Base-by-base conservation (phyloP, 2,113 vertebrate genomes). In the Alces alces region DNA sequence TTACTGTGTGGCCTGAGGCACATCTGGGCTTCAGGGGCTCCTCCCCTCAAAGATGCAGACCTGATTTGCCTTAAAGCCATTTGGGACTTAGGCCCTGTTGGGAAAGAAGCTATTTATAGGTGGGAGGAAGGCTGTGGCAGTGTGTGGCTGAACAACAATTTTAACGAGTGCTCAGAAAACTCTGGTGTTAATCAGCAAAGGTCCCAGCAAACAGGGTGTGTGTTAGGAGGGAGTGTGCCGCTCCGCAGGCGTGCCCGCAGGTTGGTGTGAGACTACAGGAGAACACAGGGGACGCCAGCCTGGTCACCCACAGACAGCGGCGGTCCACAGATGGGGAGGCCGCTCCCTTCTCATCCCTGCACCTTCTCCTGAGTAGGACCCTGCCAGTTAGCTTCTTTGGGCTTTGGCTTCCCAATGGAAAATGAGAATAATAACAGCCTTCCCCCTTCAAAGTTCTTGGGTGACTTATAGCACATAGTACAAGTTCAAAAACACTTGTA, bases 91-190 rank as follows among this genome's bases (percentile, higher is more conserved):
- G 76, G 16, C 21, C 86, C 39, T 30, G 9, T 1, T 15, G 39
- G 21, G 36, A 85, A 58, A 91, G 54, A 5, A 80, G 39, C 45
- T 96, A 36, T 86, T 94, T 76, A 36, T 4, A 86, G 3, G 13
- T 21, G 5, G n/a, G 16, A 13, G 90, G 30, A 50, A 96, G 61
- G 73, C 52, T 79, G 25, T 64, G 57, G 91, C 45, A 70, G 2
- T 78, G 60, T 82, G 28, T 57, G 66, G 61, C 54, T 89, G 89
- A 95, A 73, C 10, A 80, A 66, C 36, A 88, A 86, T 92, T 93
- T 95, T 78, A 82, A 95, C 89, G 83, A 83, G 50, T 93, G 94
- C 80, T 94, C 88, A 92, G 93, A 82, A 96, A 93, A 88, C 52
- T 61, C 3, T 79, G 54, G 66, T 55, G 86, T 16, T 89, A 66